Base-by-base conservation (phyloP, 2,888 invertebrate species). In the Sceliomorpha sp. region DNA sequence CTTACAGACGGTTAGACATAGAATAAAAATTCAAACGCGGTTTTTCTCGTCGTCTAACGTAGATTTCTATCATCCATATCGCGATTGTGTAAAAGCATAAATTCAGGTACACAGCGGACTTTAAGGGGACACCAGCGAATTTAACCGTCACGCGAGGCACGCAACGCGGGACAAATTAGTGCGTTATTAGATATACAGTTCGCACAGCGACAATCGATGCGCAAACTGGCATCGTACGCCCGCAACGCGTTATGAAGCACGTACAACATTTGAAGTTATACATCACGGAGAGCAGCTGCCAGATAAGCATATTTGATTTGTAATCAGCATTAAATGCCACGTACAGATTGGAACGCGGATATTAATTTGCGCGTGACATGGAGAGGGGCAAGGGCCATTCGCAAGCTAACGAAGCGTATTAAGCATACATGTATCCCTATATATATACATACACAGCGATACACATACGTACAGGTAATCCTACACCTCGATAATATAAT, bases 251-350 rank as follows among this genome's bases (percentile, higher is more conserved):
- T 62, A 72, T 53, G 64, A 67, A 47, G 51, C 69, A 59, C 63
- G 70, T 72, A 66, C 62, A 44, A 42, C 62, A 39, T 66, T 67
- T 56, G 63, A 72, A 67, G 67, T 67, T 67, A 60, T 72, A 67
- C 59, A 70, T 72, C 63, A 72, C 59, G 13, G 31, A 20, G 40
- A 66, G 31, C 63, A 63, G 47, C 56, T 63, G 70, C 51, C 71
- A 67, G 75, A 72, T 73, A 70, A 67, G 73, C 73, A 72, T 73
- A 70, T 75, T 74, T 77, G 77, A 77, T 74, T 74, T 68, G 73
- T 70, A 77, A 77, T 77, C 75, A 77, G 72, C 72, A 75, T 77
- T 77, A 77, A 77, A 75, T 72, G 73, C 72, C 77, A 72, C 56
- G 69, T 66, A 66, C 72, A 74, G 68, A 64, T 72, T 67, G 71